Base-by-base conservation (phyloP, 2,113 vertebrate genomes). In the Bostrychus sinensis region DNA sequence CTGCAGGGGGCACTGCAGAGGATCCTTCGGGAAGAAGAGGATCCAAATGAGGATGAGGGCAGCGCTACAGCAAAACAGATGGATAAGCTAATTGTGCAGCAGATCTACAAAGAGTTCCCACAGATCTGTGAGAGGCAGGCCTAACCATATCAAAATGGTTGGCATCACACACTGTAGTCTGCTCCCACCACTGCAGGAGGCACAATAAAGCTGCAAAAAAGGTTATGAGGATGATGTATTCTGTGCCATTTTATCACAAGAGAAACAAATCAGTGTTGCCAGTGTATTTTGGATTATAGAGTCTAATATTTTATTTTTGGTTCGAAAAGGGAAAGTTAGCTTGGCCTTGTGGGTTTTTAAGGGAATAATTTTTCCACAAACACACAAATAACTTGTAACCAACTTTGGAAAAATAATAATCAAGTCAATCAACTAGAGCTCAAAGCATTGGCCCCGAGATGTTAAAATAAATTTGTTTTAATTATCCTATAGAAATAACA, bases 61-160 rank as follows among this genome's bases (percentile, higher is more conserved):
- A 90, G 89, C 22, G 89, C 89, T 0, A 93, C 93, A 20, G 93
- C 94, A 36, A 94, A 94, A 89, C 94, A 97, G 84, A 98, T 98
- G 96, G 97, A 99, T 91, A 97, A 94, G 83, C 93, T 97, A 78
- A 97, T 99, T 62, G 94, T 97, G 54, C 86, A 92, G 78, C 94
- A 98, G 91, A 96, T 99, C 70, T 95, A 93, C 89, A 94, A 91
- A 62, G 97, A 97, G 73, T 99, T 98, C 76, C 96, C 95, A 2
- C 93, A 93, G 82, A 92, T 98, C 68, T 75, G 90, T 13, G 48
- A 76, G 45, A 70, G 61, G 28, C 58, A 77, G 58, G 57, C 81
- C 67, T 86, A 79, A 90, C 43, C 39, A 46, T 51, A 45, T 51
- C 73, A 56, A 58, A 46, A 62, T 60, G n/a, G n/a, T 23, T 8